These are phyloP conservation scores for Lycorma delicatula DNA, from an alignment of 1,140 invertebrate species.

Conservation along the genomic window DNA sequence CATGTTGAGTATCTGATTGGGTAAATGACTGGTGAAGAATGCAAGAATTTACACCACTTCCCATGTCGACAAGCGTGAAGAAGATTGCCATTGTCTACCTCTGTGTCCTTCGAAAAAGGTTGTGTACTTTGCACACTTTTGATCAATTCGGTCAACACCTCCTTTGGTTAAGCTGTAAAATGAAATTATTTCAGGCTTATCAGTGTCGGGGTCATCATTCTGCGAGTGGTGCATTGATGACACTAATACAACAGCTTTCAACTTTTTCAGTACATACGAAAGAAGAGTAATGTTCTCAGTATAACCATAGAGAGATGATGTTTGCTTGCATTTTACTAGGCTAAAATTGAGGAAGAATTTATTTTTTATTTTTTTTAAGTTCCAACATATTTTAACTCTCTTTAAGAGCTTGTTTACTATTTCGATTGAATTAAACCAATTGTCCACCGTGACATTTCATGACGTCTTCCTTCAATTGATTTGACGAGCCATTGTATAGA, in stretches of 20 bases:
- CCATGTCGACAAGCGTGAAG: slow-evolving; percentile 32
- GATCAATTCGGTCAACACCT: slow-evolving; percentile 37
- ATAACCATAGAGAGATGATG: background rate
- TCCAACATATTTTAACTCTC: slow-evolving; percentile 33
- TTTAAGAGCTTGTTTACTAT: slow-evolving; percentile 32
- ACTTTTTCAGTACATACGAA: too few relatives aligned
- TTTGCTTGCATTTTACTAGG: slow-evolving; percentile 5
- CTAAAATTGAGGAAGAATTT: slow-evolving; percentile 32
- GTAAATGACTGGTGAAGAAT: too few relatives aligned
- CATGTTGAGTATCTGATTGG: too few relatives aligned
- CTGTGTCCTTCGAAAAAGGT: slow-evolving; percentile 31
- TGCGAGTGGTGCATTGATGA: too few relatives aligned
- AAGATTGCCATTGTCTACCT: slow-evolving; percentile 38
- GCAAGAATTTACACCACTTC: too few relatives aligned
- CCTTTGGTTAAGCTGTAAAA: slow-evolving; percentile 38
- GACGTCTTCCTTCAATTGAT: slow-evolving; percentile 29
- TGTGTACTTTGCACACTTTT: slow-evolving; percentile 35
- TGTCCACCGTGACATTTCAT: slow-evolving; percentile 35
- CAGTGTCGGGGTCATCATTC: slow-evolving; percentile 28
- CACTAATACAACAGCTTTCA: too few relatives aligned
- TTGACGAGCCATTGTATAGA: slow-evolving; percentile 28
- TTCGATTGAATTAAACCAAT: slow-evolving; percentile 37
- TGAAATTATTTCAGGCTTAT: slow-evolving; percentile 28
- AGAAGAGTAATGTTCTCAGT: too few relatives aligned
- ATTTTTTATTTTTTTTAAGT: slow-evolving; percentile 41